phyloP scores from a whole-genome alignment of 2,113 vertebrate genomes.

The Neopipo cinnamomea region DNA sequence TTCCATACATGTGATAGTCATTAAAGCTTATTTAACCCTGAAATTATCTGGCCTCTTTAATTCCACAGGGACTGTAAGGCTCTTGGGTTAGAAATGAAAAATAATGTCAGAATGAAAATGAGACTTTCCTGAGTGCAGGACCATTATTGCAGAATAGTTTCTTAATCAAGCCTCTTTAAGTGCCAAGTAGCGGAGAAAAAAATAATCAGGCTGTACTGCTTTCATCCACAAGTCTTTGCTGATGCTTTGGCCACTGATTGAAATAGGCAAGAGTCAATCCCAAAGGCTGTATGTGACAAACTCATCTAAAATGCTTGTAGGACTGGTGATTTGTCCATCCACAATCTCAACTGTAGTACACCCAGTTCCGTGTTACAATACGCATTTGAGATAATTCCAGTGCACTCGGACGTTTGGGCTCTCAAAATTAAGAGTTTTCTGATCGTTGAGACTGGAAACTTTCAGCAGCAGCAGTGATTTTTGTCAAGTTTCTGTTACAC shows the following conservation, averaged over 20 bases:
- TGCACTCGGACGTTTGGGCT: slow-evolving; percentile 37
- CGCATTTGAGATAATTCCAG: slow-evolving; percentile 45
- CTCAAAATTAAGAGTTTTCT: slow-evolving; percentile 55
- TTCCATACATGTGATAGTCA: slow-evolving; percentile 83
- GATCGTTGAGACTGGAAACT: slow-evolving; percentile 54
- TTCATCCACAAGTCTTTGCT: background rate
- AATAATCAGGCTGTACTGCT: background rate
- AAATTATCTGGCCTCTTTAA: slow-evolving; percentile 78
- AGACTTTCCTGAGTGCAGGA: slow-evolving; percentile 51
- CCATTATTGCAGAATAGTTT: slow-evolving; percentile 64
- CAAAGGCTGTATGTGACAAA: background rate
- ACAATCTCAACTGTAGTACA: background rate
- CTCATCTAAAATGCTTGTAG: background rate
- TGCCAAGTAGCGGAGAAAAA: background rate
- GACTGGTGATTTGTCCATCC: background rate
- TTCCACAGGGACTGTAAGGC: slow-evolving; percentile 64
- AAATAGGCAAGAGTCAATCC: background rate
- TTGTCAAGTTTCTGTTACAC: slow-evolving; percentile 67
- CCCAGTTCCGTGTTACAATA: slow-evolving; percentile 31
- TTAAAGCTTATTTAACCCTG: slow-evolving; percentile 84
- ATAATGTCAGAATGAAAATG: slow-evolving; percentile 72
- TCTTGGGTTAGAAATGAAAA: slow-evolving; percentile 76
- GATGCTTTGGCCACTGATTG: background rate
- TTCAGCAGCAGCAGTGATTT: slow-evolving; percentile 61
- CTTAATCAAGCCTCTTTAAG: slow-evolving; percentile 46